Conservation (phyloP, 2,888 invertebrate species). For the Eueremaeus valkanovi region DNA sequence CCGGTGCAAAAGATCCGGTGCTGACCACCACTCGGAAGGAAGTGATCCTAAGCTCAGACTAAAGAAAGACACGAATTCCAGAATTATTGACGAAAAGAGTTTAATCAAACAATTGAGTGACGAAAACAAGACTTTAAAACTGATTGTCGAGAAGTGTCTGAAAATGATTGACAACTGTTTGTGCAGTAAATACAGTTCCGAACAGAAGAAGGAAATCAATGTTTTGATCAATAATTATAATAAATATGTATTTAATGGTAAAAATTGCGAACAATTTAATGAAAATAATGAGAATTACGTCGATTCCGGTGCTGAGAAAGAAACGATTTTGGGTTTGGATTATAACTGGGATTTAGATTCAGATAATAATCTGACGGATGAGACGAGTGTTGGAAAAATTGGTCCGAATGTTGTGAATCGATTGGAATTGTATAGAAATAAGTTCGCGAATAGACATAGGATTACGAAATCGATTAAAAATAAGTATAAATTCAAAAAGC, state of each 20-base stretch:
- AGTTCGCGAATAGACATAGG: neutral
- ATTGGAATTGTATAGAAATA: neutral
- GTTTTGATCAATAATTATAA: constrained; percentile 21
- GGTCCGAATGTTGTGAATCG: neutral
- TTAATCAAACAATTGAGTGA: neutral
- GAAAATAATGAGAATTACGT: neutral
- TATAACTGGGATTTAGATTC: neutral
- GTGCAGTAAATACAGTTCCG: constrained; percentile 5
- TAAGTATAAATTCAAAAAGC: neutral
- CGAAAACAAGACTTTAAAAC: constrained; percentile 13
- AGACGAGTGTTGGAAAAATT: neutral
- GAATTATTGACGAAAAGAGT: neutral
- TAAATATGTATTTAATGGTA: neutral
- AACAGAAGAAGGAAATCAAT: constrained; percentile 23
- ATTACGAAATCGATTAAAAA: constrained; percentile 7
- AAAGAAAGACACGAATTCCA: neutral
- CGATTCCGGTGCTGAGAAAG: too few species aligned
- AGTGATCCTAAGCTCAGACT: neutral
- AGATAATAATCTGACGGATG: neutral
- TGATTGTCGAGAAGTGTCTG: constrained; percentile 22
- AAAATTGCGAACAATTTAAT: neutral
- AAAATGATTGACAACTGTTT: constrained; percentile 28
- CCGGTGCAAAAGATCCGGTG: neutral
- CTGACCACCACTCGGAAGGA: too few species aligned
- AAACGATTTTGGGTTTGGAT: too few species aligned